These are phyloP conservation scores for Alviniconcha marisindica DNA, from an alignment of 1,140 invertebrate genomes.

Conservation along the genomic window DNA sequence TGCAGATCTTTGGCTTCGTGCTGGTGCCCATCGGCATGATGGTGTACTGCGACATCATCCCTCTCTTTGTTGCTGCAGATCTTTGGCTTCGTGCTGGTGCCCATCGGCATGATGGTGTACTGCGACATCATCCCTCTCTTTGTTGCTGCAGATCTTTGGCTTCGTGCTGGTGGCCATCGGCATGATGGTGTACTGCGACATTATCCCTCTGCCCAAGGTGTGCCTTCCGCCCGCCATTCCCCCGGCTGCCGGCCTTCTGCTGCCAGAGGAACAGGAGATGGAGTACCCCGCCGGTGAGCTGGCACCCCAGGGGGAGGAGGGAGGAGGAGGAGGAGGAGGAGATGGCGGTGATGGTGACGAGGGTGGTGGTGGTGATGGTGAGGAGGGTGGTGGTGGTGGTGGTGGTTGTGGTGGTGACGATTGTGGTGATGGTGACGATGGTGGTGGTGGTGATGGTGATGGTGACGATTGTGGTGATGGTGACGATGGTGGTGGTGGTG, in stretches of 20 bases:
- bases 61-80: too few species aligned
- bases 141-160: conserved; percentile 20
- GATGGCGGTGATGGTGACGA: too few species aligned
- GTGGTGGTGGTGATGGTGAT: too few species aligned
- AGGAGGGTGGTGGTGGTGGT: too few species aligned
- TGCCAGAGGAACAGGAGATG: conserved; percentile 52
- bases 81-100: conserved; percentile 25
- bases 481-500: too few species aligned
- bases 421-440: too few species aligned
- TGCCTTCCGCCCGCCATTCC: conserved; percentile 9
- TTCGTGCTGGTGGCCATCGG: conserved; percentile 34
- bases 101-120: conserved; percentile 34
- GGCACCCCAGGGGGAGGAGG: too few species aligned
- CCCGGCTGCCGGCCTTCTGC: conserved; percentile 15
- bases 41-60: conserved; percentile 27
- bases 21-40: conserved; percentile 34
- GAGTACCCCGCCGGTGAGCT: too few species aligned
- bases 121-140: conserved; percentile 28
- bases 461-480: too few species aligned
- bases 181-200: conserved; percentile 31
- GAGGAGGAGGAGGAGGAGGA: too few species aligned
- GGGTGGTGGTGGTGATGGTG: too few species aligned
- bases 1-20: conserved; percentile 28
- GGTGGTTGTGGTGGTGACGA: too few species aligned
- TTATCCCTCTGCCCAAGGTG: conserved; percentile 2